A percentile compares a stretch with the other conserved stretches of the same genome.
Evolutionary conservation across 23 tunicate species (phyloP).

Genomic region (Aplidium turbinatum): DNA sequence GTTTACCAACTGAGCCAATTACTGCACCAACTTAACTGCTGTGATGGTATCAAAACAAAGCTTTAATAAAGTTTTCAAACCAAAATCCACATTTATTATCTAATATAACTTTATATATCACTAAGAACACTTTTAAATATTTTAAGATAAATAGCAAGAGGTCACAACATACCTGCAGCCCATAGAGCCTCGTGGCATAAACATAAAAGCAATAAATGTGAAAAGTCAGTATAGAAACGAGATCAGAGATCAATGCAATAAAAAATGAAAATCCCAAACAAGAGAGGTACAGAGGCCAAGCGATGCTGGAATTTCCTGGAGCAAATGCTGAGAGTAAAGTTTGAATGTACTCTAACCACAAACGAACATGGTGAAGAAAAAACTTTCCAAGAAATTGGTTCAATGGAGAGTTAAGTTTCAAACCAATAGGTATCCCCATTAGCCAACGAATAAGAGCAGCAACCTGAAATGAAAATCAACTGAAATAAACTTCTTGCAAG

Average conservation of each 20-base stretch:
- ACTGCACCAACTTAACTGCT: too few species aligned
- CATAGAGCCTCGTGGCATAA: constrained; percentile 82
- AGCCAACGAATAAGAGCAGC: constrained; percentile 68
- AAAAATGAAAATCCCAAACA: constrained; percentile 74
- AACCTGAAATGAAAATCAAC: constrained; percentile 49
- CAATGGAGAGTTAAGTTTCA: constrained; percentile 70
- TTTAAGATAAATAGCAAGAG: background rate
- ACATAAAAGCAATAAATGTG: constrained; percentile 90
- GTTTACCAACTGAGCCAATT: too few species aligned
- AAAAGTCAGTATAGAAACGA: constrained; percentile 55
- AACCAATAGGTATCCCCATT: constrained; percentile 93
- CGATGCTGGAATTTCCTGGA: constrained; percentile 7
- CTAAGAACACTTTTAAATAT: background rate
- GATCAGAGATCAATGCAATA: constrained; percentile 55
- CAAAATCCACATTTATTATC: too few species aligned
- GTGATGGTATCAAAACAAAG: too few species aligned
- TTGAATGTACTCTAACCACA: constrained; percentile 81
- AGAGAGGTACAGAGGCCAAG: constrained; percentile 43
- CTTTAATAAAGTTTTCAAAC: too few species aligned
- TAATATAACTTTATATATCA: background rate
- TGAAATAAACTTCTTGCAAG: background rate
- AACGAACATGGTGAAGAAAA: constrained; percentile 81
- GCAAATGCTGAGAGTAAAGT: constrained; percentile 39
- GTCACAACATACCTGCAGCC: constrained; percentile 54
- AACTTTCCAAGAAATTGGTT: constrained; percentile 92